Evolutionary conservation across 2,888 invertebrate genomes (phyloP).

Genomic region (Dendrolimus pini): DNA sequence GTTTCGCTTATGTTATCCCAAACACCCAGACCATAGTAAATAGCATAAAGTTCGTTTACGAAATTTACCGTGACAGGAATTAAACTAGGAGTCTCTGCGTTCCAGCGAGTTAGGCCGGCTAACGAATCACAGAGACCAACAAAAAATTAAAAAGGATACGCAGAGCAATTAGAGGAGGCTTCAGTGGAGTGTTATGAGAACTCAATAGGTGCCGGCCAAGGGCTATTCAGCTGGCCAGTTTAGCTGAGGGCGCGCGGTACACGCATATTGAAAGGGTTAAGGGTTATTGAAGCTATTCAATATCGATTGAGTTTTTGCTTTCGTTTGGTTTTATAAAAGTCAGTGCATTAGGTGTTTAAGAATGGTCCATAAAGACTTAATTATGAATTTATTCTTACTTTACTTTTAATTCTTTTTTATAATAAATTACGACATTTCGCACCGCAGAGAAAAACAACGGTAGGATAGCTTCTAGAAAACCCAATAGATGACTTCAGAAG

Average conservation of each 20-base stretch:
- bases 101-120: too few relatives aligned
- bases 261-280: not conserved
- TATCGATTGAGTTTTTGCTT: not conserved
- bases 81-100: too few relatives aligned
- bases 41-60: too few relatives aligned
- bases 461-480: too few relatives aligned
- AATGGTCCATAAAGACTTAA: not conserved
- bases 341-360: not conserved
- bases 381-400: not conserved
- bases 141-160: not conserved
- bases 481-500: not conserved
- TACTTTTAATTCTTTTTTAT: not conserved
- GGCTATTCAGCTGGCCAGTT: slow-evolving; percentile 15
- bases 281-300: not conserved
- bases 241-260: slow-evolving; percentile 11
- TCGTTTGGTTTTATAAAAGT: not conserved
- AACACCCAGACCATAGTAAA: too few relatives aligned
- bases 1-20: too few relatives aligned
- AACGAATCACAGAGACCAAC: too few relatives aligned
- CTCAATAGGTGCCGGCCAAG: slow-evolving; percentile 17
- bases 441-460: too few relatives aligned
- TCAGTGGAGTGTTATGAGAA: slow-evolving; percentile 12
- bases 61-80: too few relatives aligned
- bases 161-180: slow-evolving; percentile 6
- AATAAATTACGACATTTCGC: too few relatives aligned